phyloP scores from a whole-genome alignment of 2,888 invertebrate species.

The Lasioglossum figueresi region DNA sequence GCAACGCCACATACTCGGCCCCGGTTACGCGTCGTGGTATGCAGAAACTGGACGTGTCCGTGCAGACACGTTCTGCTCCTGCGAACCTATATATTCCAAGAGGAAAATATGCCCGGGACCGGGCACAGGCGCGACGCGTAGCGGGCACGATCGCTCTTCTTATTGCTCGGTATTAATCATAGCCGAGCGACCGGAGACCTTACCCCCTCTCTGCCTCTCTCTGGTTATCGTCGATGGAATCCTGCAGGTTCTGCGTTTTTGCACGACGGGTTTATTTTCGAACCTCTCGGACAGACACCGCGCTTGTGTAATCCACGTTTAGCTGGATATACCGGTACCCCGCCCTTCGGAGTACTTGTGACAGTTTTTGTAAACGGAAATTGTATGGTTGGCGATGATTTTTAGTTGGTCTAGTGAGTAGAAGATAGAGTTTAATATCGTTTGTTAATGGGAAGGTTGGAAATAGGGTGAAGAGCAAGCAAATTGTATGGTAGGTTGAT shows the following conservation, averaged over 20 bases:
- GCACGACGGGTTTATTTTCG: conserved; percentile 36
- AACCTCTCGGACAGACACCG: conserved; percentile 19
- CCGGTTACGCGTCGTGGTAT: conserved; percentile 50
- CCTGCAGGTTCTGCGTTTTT: conserved; percentile 43
- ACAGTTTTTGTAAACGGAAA: background rate
- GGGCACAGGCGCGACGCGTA: conserved; percentile 21
- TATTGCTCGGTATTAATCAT: conserved; percentile 53
- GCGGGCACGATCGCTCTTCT: conserved; percentile 37
- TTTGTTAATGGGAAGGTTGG: conserved; percentile 1
- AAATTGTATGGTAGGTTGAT: background rate
- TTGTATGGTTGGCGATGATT: background rate
- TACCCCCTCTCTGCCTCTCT: background rate
- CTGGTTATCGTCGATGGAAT: conserved; percentile 47
- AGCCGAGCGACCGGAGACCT: conserved; percentile 43
- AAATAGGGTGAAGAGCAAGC: background rate
- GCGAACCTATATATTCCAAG: conserved; percentile 16
- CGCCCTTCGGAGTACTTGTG: background rate
- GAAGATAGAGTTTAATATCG: background rate
- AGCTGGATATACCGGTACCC: background rate
- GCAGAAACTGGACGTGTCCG: conserved; percentile 52
- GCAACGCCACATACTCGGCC: background rate
- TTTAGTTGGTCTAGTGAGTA: background rate
- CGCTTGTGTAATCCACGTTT: conserved; percentile 37
- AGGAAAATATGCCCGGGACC: conserved; percentile 35
- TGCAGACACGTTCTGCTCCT: conserved; percentile 15